Evolutionary conservation across 53 echinoderm and acorn worm species (phyloP), one percentile per base, ranked within the genome.

Genomic region (Temnopleurus reevesii): DNA sequence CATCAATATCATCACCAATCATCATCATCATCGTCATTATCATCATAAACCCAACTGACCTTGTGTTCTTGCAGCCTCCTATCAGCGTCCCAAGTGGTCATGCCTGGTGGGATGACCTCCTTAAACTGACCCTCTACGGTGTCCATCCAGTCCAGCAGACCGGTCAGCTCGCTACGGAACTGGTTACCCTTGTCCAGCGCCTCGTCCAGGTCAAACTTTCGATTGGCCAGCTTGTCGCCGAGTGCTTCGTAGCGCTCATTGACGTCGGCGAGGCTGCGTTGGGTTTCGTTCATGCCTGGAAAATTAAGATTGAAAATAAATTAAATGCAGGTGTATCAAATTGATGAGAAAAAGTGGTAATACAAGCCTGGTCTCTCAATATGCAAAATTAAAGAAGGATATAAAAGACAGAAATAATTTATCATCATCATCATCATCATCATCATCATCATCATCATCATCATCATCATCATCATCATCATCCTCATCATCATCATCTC

Each of bases 181-280:
- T 65, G 85, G 58, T 94, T 91, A 45, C 94, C 93, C 79, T 91
- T 96, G 91, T 99, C 96, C 80, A 94, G 89, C 29, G 95, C 92
- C 1, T 86, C 94, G 36, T 96, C 96, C 84, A 99, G 90, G 43
- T 99, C 99, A 91, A 92, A 94, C 84, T 91, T 91, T 53, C 99
- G 93, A 53, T 99, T 96, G 1, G 94, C 91, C 23, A 99, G 91
- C 59, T 96, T 94, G 93, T 99, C 99, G 21, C 96, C 96, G 0
- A 96, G 84, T 13, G 86, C 53, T 77, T 91, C 91, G 92, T 99
- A 99, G 76, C 98, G 92, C 18, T 96, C 96, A 45, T 99, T 96
- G 91, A 94, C 90, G 45, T 99, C 99, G 2, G 93, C 81, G 43
- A 94, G 92, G 77, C 96, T 94, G 17, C 94, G 89, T 80, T 99